These are phyloP conservation scores for Hydrolagus affinis DNA, from an alignment of 2,113 vertebrate species.

Conservation along the genomic window DNA sequence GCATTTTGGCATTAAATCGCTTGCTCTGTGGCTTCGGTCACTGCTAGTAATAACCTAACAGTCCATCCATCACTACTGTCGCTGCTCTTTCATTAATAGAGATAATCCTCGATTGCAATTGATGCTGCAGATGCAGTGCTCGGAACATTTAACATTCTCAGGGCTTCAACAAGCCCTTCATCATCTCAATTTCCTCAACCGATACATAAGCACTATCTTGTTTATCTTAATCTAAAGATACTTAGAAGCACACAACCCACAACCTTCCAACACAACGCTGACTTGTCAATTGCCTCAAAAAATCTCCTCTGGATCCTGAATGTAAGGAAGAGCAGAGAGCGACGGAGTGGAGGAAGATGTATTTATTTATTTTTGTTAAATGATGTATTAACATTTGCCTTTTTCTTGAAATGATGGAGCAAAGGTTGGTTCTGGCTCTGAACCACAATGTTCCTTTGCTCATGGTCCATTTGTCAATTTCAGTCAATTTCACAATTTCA, in stretches of 20 bases:
- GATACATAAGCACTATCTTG: slow-evolving; percentile 75
- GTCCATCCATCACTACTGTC: slow-evolving; percentile 82
- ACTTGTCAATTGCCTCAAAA: slow-evolving; percentile 6
- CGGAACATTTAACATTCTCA: slow-evolving; percentile 59
- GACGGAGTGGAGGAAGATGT: slow-evolving; percentile 1
- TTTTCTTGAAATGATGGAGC: neutral
- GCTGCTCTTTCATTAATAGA: slow-evolving; percentile 81
- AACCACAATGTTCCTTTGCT: neutral
- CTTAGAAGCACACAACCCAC: slow-evolving; percentile 64
- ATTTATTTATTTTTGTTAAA: slow-evolving; percentile 2
- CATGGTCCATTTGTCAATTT: neutral
- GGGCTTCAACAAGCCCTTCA: slow-evolving; percentile 62
- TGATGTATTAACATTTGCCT: slow-evolving; percentile 27
- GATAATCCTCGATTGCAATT: slow-evolving; percentile 78
- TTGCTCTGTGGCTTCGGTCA: slow-evolving; percentile 60
- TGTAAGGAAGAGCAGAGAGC: neutral
- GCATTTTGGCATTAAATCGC: slow-evolving; percentile 48
- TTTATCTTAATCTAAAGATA: slow-evolving; percentile 98
- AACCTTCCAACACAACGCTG: slow-evolving; percentile 9
- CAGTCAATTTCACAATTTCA: slow-evolving; percentile 20
- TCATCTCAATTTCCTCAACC: slow-evolving; percentile 87
- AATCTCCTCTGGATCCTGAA: slow-evolving; percentile 13
- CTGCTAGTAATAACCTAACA: slow-evolving; percentile 75
- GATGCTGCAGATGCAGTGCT: slow-evolving; percentile 62
- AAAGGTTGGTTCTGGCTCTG: slow-evolving; percentile 11